phyloP scores from a whole-genome alignment of 2,113 vertebrate genomes.

The Mus pahari region DNA sequence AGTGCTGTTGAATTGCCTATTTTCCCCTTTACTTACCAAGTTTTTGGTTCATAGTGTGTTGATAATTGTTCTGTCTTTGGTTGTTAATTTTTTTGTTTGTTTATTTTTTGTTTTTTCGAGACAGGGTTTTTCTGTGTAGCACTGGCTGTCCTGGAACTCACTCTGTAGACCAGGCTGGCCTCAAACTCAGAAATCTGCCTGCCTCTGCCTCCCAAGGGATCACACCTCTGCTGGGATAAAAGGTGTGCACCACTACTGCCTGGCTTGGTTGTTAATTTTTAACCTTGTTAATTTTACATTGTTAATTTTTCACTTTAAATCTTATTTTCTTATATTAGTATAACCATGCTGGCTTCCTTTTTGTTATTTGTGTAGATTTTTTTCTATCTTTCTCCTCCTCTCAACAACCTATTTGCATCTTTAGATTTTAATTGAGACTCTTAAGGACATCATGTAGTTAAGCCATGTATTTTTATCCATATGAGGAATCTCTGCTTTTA shows the following conservation, averaged over 20 bases:
- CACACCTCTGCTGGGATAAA: no score
- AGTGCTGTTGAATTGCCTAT: background rate
- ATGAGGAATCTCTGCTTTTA: background rate
- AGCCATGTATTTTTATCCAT: background rate
- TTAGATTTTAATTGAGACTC: background rate
- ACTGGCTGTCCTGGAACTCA: no score
- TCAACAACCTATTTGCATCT: background rate
- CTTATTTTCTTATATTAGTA: background rate
- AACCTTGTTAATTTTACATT: no score
- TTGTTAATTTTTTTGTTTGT: background rate
- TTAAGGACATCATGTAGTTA: background rate
- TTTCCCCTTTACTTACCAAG: background rate
- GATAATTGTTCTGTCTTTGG: background rate
- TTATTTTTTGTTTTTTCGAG: no score
- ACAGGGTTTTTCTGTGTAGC: no score
- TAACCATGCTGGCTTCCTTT: background rate
- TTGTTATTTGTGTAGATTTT: background rate
- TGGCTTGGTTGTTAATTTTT: background rate
- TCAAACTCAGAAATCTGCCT: no score
- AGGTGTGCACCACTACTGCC: no score
- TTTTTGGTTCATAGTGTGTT: background rate
- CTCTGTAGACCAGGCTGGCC: no score
- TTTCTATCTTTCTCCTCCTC: background rate
- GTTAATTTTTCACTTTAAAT: background rate
- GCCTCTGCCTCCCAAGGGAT: no score